Base-by-base conservation (phyloP, 2,888 invertebrate species). In the Rhagophthalmus giganteus region DNA sequence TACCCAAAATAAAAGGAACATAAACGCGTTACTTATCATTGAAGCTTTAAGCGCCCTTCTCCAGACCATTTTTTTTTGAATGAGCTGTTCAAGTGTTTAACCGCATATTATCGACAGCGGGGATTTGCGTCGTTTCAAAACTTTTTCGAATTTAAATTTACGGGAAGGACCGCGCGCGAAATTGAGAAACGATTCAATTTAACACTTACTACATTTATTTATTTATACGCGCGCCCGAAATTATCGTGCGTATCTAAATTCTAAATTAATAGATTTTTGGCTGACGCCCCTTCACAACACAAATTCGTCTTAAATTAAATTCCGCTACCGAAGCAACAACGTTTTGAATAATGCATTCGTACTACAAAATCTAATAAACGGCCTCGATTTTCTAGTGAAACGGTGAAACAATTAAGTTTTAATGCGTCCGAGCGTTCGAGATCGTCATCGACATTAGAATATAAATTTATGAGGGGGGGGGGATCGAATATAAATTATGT, bases 1-100 rank as follows among this genome's bases (percentile, higher is more conserved):
- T 9, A 42, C 44, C 47, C 52, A 42, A 15, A 55, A 40, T 41
- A 55, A 40, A 33, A 55, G 32, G 15, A 52, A 38, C 27, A 47
- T 33, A 39, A 35, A 55, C 45, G 42, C 45, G 42, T 32, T 49
- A 24, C 32, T 42, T 10, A 31, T 14, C 28, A 37, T 41, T 26
- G 41, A 26, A 15, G 37, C 33, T 15, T 46, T 35, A n/a, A 45
- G 13, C 15, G 30, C 46, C 52, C 35, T 31, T 37, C 40, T 37
- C 25, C 40, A 16, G 41, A 33, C 44, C 51, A 51, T 51, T 26
- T 32, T n/a, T n/a, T n/a, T n/a, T n/a, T n/a, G 34, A 7, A 34
- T 24, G 20, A 20, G 7, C 7, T 20, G 4, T 40, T 42, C 26
- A 42, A 12, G 26, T 37, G 14, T 32, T 37, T 16, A n/a, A 26